A percentile compares a stretch with the other conserved stretches of the same genome.
phyloP scores from a whole-genome alignment of 2,113 vertebrate species.

The Collichthys lucidus region DNA sequence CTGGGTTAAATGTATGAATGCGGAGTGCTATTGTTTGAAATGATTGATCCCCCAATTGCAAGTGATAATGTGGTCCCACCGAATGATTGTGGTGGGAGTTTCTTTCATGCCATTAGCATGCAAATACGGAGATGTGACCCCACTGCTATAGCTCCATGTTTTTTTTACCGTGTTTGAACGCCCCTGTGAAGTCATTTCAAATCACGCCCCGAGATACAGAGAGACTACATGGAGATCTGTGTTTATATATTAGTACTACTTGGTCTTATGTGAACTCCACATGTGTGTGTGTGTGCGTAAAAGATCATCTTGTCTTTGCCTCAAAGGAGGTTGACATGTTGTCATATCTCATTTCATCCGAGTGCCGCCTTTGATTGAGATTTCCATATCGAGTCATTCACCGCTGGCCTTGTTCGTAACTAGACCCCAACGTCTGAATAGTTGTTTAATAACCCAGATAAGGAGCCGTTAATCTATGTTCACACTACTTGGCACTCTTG shows the following conservation, averaged over 20 bases:
- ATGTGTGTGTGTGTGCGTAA: not conserved
- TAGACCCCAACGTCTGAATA: slow-evolving; percentile 26
- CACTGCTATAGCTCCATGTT: not conserved
- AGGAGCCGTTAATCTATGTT: slow-evolving; percentile 47
- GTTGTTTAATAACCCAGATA: slow-evolving; percentile 62
- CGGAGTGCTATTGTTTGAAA: slow-evolving; percentile 62
- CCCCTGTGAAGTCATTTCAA: slow-evolving; percentile 44
- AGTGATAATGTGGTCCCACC: slow-evolving; percentile 64
- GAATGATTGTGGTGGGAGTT: slow-evolving; percentile 51
- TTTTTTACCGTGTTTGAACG: slow-evolving; percentile 7
- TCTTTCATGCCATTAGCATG: slow-evolving; percentile 53
- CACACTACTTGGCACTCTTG: slow-evolving; percentile 15
- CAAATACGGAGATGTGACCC: slow-evolving; percentile 48
- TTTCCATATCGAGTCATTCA: slow-evolving; percentile 51
- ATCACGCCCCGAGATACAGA: slow-evolving; percentile 27
- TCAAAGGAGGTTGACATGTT: slow-evolving; percentile 23
- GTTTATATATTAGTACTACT: slow-evolving; percentile 6
- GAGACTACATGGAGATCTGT: not conserved
- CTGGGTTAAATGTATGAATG: slow-evolving; percentile 43
- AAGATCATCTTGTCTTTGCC: slow-evolving; percentile 4
- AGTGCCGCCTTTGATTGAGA: slow-evolving; percentile 51
- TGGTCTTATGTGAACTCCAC: not conserved
- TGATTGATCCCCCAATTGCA: slow-evolving; percentile 65
- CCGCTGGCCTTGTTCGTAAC: slow-evolving; percentile 44
- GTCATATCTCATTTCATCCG: slow-evolving; percentile 51